Conservation (phyloP, 2,888 invertebrate genomes). For the Acleris emargana region DNA sequence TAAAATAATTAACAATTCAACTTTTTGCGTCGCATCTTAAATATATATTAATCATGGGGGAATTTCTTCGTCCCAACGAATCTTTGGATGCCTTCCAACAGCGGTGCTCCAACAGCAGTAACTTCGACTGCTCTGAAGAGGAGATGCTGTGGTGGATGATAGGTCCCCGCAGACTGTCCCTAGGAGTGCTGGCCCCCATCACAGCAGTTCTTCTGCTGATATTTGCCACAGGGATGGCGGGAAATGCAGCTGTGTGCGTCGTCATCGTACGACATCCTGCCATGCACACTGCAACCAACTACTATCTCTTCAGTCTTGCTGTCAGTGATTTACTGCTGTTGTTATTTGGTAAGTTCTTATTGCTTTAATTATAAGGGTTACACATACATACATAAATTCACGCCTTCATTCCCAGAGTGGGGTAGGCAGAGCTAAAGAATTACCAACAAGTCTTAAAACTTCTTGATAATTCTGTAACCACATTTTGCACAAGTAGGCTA, state of each 20-base stretch:
- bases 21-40: background rate
- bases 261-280: slow-evolving; percentile 91
- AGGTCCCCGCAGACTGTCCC: slow-evolving; percentile 86
- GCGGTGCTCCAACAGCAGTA: slow-evolving; percentile 72
- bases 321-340: slow-evolving; percentile 92
- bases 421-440: too few species aligned
- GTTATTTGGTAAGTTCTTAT: slow-evolving; percentile 87
- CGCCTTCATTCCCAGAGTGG: too few species aligned
- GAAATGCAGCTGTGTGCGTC: slow-evolving; percentile 92
- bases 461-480: too few species aligned
- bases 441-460: too few species aligned
- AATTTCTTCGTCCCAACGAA: slow-evolving; percentile 62
- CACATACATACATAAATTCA: too few species aligned
- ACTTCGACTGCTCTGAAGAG: slow-evolving; percentile 84
- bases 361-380: too few species aligned
- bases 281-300: slow-evolving; percentile 96
- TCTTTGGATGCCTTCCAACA: slow-evolving; percentile 53
- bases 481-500: too few species aligned
- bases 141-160: slow-evolving; percentile 83
- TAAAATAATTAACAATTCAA: too few species aligned
- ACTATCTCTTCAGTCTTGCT: slow-evolving; percentile 94
- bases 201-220: slow-evolving; percentile 89
- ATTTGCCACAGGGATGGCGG: slow-evolving; percentile 92
- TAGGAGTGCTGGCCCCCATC: slow-evolving; percentile 82
- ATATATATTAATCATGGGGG: slow-evolving; percentile 49